phyloP scores from a whole-genome alignment of 2,797 vertebrate species.

The Anolis apletophallus region DNA sequence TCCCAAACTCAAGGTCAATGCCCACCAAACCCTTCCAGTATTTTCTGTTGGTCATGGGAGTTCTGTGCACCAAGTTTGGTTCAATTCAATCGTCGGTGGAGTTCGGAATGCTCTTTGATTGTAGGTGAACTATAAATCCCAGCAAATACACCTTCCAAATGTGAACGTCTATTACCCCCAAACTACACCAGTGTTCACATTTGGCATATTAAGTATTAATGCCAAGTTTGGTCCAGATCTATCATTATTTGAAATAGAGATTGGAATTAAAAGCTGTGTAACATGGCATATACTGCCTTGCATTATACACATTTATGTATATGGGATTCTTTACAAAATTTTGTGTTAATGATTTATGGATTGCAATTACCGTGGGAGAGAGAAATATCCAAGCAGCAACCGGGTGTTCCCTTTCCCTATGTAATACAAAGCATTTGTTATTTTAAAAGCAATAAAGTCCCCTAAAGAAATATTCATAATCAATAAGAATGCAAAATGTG shows the following conservation, averaged over 20 bases:
- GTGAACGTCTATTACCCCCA: too few relatives aligned
- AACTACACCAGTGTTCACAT: too few relatives aligned
- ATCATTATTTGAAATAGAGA: constrained; percentile 38
- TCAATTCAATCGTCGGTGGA: too few relatives aligned
- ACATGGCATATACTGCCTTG: constrained; percentile 43
- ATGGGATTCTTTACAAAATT: constrained; percentile 59
- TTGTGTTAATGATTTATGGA: constrained; percentile 61
- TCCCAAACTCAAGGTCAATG: too few relatives aligned
- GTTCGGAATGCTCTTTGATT: too few relatives aligned
- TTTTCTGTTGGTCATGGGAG: too few relatives aligned
- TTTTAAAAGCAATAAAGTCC: constrained; percentile 81
- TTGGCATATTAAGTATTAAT: too few relatives aligned
- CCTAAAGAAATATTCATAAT: constrained; percentile 82
- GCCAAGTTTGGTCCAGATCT: too few relatives aligned
- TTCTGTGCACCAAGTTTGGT: too few relatives aligned
- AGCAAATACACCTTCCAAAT: too few relatives aligned
- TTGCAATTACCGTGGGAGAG: constrained; percentile 68
- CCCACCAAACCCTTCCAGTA: too few relatives aligned
- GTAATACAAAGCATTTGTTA: constrained; percentile 77
- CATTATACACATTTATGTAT: constrained; percentile 44
- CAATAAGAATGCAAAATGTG: constrained; percentile 82
- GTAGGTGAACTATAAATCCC: too few relatives aligned
- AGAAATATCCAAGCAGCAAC: constrained; percentile 65
- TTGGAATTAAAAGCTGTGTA: constrained; percentile 57
- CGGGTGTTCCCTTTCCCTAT: constrained; percentile 63